A percentile compares a stretch with the other conserved stretches of the same genome.
Evolutionary conservation across 2,113 vertebrate genomes (phyloP).

Genomic region (Gobio gobio): DNA sequence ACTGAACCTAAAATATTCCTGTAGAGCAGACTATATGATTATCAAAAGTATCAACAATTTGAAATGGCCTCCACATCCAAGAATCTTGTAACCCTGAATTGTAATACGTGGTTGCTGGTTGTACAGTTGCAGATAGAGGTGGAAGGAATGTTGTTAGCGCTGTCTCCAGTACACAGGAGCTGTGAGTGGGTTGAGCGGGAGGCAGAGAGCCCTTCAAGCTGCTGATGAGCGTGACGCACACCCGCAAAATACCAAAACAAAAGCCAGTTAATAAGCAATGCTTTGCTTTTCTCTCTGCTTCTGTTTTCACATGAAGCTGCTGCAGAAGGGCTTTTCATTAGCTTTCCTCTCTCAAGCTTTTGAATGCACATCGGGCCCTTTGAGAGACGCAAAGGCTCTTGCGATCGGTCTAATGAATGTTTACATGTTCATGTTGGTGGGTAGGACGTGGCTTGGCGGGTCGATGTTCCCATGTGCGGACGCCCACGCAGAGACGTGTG

Average conservation of each 20-base stretch:
- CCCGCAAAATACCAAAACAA: constrained; percentile 30
- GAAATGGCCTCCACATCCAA: constrained; percentile 9
- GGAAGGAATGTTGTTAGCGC: constrained; percentile 11
- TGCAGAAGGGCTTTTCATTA: constrained; percentile 35
- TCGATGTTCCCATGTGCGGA: background rate
- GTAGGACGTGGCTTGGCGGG: constrained; percentile 22
- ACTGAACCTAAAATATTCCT: background rate
- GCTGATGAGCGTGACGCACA: constrained; percentile 26
- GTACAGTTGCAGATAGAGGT: background rate
- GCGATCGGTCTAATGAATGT: constrained; percentile 31
- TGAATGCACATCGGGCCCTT: background rate
- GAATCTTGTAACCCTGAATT: background rate
- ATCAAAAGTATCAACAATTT: background rate
- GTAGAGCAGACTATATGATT: background rate
- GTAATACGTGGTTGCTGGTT: background rate
- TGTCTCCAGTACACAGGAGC: background rate
- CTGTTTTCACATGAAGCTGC: background rate
- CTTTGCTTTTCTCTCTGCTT: constrained; percentile 24
- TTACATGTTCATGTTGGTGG: constrained; percentile 31
- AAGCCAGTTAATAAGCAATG: constrained; percentile 24
- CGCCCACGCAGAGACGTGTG: constrained; percentile 13
- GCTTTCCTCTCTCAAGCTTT: constrained; percentile 7
- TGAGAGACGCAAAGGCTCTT: background rate
- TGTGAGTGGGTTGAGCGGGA: constrained; percentile 42
- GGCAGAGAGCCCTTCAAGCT: constrained; percentile 26